phyloP scores from a whole-genome alignment of 2,797 vertebrate genomes.

The Erethizon dorsatum region DNA sequence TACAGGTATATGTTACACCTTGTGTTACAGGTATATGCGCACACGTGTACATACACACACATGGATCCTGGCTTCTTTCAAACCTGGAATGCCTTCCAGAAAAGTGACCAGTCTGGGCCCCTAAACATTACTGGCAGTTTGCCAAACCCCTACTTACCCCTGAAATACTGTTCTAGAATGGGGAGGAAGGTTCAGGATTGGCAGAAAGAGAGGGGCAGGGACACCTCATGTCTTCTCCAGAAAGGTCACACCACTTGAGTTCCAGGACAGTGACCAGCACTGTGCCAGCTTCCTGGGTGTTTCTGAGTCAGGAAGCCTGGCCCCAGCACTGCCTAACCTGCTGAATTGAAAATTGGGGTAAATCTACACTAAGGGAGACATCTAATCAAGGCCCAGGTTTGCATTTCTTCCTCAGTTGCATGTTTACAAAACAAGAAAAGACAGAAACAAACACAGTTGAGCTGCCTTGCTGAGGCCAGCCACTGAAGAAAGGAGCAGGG shows the following conservation, averaged over 20 bases:
- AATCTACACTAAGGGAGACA: conserved; percentile 49
- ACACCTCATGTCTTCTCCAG: neutral
- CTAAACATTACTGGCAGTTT: neutral
- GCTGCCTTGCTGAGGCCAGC: neutral
- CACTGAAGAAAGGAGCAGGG: neutral
- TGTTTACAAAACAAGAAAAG: conserved; percentile 82
- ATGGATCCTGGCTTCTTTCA: neutral
- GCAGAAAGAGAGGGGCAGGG: rapidly evolving
- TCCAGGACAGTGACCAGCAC: neutral
- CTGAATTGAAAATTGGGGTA: conserved; percentile 70
- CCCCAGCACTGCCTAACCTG: neutral
- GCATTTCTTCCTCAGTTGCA: conserved; percentile 70
- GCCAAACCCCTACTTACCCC: neutral
- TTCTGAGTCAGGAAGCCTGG: neutral
- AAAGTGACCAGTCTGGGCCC: neutral
- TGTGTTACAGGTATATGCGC: neutral
- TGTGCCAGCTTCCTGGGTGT: neutral
- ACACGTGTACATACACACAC: neutral
- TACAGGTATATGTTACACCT: no score
- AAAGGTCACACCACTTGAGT: neutral
- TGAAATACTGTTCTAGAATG: neutral
- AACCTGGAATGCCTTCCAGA: neutral
- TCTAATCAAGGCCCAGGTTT: conserved; percentile 79
- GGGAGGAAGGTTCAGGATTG: rapidly evolving
- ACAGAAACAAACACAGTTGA: conserved; percentile 71